Evolutionary conservation across 2,888 invertebrate species (phyloP).

Genomic region (Bombylius major): DNA sequence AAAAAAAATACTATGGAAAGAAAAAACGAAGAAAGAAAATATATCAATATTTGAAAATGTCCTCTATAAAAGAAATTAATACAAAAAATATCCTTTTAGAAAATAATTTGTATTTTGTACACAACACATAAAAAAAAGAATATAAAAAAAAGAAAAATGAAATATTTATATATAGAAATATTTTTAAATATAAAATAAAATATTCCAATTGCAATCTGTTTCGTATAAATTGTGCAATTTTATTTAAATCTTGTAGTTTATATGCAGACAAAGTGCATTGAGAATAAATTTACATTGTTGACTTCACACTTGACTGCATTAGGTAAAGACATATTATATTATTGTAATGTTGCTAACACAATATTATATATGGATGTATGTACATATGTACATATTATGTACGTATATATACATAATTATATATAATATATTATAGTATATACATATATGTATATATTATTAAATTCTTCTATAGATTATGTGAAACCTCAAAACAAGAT

Average conservation of each 20-base stretch:
- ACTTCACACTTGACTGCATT: neutral
- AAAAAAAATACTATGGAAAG: neutral
- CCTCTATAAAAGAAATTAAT: too few species aligned
- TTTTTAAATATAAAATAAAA: constrained; percentile 7
- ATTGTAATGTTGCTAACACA: neutral
- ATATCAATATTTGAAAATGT: too few species aligned
- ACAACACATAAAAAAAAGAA: neutral
- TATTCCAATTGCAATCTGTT: constrained; percentile 12
- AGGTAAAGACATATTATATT: neutral
- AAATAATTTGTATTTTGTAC: too few species aligned
- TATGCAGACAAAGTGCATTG: constrained; percentile 14
- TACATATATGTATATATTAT: too few species aligned
- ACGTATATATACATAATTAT: too few species aligned
- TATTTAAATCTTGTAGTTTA: constrained; percentile 14
- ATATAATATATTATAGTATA: too few species aligned
- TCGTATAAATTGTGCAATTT: constrained; percentile 13
- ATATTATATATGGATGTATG: neutral
- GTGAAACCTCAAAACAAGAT: too few species aligned
- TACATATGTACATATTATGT: too few species aligned
- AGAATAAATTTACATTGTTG: constrained; percentile 9
- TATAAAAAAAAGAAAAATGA: neutral
- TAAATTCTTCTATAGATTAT: too few species aligned
- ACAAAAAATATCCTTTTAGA: too few species aligned
- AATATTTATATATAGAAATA: neutral
- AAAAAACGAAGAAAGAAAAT: too few species aligned